Percentiles rank a stretch among this genome's conserved stretches.
Evolutionary conservation across 1,140 invertebrate genomes (phyloP).

Genomic region (Ceratina calcarata): DNA sequence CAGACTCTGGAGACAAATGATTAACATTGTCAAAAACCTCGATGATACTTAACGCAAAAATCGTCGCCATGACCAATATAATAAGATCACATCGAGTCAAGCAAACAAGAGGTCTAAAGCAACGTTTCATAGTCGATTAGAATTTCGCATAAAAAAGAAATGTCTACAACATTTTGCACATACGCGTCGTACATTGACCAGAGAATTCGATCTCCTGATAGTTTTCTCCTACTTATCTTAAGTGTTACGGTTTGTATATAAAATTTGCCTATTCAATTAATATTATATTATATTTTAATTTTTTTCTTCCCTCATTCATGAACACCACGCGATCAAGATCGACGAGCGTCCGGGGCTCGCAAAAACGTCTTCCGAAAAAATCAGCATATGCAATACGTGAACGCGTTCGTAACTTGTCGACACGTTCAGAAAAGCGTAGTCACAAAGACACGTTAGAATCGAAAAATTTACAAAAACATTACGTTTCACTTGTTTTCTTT

Average conservation of each 20-base stretch:
- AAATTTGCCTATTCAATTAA: conserved; percentile 61
- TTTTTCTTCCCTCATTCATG: conserved; percentile 25
- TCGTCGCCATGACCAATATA: conserved; percentile 28
- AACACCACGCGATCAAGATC: conserved; percentile 51
- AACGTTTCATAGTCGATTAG: conserved; percentile 12
- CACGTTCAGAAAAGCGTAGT: conserved; percentile 35
- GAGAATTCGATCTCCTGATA: conserved; percentile 17
- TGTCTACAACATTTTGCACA: conserved; percentile 20
- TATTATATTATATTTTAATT: conserved; percentile 37
- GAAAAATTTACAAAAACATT: conserved; percentile 77
- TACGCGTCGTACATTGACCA: conserved; percentile 5
- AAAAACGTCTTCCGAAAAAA: conserved; percentile 42
- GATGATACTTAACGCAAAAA: conserved; percentile 34
- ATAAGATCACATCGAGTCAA: conserved; percentile 7
- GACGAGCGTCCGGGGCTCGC: conserved; percentile 38
- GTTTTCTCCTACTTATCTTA: conserved; percentile 48
- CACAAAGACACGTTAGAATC: conserved; percentile 58
- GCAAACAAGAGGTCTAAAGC: background rate
- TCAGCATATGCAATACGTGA: conserved; percentile 31
- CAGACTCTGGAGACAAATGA: conserved; percentile 29
- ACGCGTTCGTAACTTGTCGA: conserved; percentile 39
- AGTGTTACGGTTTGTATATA: conserved; percentile 61
- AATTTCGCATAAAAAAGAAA: conserved; percentile 40
- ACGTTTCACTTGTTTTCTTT: conserved; percentile 62
- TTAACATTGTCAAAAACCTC: conserved; percentile 44